These are phyloP conservation scores for Stegostoma tigrinum DNA, from an alignment of 2,113 vertebrate species.

Conservation along the genomic window DNA sequence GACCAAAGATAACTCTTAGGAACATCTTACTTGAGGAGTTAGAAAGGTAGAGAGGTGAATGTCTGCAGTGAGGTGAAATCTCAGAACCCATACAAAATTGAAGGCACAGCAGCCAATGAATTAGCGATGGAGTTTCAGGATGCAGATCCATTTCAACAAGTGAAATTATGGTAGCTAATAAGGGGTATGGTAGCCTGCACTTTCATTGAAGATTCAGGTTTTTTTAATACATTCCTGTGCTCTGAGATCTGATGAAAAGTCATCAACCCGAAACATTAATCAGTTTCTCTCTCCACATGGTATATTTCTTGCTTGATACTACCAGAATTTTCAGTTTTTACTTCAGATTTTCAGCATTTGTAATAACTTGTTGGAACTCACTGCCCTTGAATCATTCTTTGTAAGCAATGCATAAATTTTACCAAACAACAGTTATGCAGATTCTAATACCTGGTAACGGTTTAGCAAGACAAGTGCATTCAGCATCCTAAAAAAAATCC, in stretches of 20 bases:
- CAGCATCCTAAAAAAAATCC: not conserved
- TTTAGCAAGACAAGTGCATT: not conserved
- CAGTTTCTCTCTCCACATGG: not conserved
- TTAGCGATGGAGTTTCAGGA: not conserved
- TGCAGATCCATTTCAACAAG: not conserved
- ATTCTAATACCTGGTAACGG: not conserved
- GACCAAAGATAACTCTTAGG: no score
- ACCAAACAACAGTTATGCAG: not conserved
- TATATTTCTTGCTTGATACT: not conserved
- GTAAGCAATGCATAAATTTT: not conserved
- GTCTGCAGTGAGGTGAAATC: not conserved
- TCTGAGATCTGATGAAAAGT: not conserved
- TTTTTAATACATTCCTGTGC: not conserved
- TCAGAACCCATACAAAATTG: not conserved
- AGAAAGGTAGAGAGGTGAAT: not conserved
- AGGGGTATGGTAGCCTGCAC: not conserved
- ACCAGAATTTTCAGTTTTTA: not conserved
- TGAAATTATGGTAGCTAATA: not conserved
- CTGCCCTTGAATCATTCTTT: not conserved
- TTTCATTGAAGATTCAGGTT: not conserved
- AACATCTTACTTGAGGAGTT: no score
- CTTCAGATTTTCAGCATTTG: no score
- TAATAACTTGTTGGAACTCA: not conserved
- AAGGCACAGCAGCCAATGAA: not conserved
- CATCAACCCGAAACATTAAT: not conserved